Evolutionary conservation across 2,888 invertebrate species (phyloP).

Genomic region (Pyrrhosoma nymphula): DNA sequence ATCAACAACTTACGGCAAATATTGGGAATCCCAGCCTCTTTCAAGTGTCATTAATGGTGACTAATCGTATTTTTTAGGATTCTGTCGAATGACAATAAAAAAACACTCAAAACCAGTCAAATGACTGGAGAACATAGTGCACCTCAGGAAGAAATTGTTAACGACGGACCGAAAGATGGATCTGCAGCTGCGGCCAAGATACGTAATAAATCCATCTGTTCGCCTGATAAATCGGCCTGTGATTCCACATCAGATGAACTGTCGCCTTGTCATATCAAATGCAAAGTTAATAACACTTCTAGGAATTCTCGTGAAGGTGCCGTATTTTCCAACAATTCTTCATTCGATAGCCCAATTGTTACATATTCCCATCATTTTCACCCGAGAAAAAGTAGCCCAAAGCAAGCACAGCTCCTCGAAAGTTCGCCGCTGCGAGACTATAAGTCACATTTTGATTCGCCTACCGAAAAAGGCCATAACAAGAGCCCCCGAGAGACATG

Average conservation of each 20-base stretch:
- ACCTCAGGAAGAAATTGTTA: not conserved
- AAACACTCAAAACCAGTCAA: not conserved
- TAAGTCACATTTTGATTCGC: not conserved
- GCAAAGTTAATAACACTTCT: not conserved
- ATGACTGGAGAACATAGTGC: not conserved
- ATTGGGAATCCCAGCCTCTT: not conserved
- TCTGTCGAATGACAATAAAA: slow-evolving; percentile 29
- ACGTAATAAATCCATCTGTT: not conserved
- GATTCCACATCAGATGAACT: not conserved
- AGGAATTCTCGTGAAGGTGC: not conserved
- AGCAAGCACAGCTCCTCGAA: slow-evolving; percentile 15
- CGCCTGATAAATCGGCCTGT: not conserved
- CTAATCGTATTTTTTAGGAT: not conserved
- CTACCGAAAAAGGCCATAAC: not conserved
- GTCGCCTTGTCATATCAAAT: slow-evolving; percentile 11
- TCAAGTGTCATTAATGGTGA: not conserved
- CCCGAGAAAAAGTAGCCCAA: slow-evolving; percentile 12
- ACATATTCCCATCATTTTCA: not conserved
- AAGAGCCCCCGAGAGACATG: slow-evolving; percentile 41
- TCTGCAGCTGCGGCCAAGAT: not conserved
- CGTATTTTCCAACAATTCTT: not conserved
- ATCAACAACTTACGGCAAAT: too few species aligned
- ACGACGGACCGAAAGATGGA: not conserved
- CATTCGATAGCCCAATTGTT: not conserved
- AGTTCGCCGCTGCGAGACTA: not conserved